These are phyloP conservation scores for Antigone vipio DNA, from an alignment of 2,113 vertebrate species.

Conservation along the genomic window DNA sequence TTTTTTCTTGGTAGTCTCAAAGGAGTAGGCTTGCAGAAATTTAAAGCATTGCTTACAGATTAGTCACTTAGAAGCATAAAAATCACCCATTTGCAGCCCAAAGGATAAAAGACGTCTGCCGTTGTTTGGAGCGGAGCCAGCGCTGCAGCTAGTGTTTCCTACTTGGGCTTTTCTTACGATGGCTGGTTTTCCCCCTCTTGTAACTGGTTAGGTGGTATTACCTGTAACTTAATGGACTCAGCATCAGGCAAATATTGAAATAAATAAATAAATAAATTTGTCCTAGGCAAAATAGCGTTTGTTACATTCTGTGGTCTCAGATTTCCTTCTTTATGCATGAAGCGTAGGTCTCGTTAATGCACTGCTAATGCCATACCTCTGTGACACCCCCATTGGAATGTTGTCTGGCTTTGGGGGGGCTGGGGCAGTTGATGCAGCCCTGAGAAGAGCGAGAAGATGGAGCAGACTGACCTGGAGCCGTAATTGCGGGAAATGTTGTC, in stretches of 20 bases:
- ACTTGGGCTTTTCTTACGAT: not conserved
- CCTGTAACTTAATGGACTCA: rapidly evolving
- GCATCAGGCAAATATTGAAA: not conserved
- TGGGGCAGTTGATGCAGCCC: not conserved
- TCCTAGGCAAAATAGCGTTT: not conserved
- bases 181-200: not conserved
- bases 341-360: not conserved
- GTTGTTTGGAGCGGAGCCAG: not conserved
- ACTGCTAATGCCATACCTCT: not conserved
- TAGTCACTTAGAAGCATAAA: not conserved
- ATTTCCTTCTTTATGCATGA: not conserved
- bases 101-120: not conserved
- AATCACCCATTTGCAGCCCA: not conserved
- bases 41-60: not conserved
- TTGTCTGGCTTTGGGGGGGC: rapidly evolving
- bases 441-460: not conserved
- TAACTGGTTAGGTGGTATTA: not conserved
- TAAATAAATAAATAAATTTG: not conserved
- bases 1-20: not conserved
- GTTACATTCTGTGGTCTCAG: not conserved
- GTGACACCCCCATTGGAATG: not conserved
- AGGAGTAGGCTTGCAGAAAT: not conserved
- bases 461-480: not conserved
- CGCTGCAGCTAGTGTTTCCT: not conserved
- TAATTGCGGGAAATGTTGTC: rapidly evolving